Percentiles rank a stretch among this genome's conserved stretches.
phyloP scores from a whole-genome alignment of 2,113 vertebrate species.

The Amia ocellicauda region DNA sequence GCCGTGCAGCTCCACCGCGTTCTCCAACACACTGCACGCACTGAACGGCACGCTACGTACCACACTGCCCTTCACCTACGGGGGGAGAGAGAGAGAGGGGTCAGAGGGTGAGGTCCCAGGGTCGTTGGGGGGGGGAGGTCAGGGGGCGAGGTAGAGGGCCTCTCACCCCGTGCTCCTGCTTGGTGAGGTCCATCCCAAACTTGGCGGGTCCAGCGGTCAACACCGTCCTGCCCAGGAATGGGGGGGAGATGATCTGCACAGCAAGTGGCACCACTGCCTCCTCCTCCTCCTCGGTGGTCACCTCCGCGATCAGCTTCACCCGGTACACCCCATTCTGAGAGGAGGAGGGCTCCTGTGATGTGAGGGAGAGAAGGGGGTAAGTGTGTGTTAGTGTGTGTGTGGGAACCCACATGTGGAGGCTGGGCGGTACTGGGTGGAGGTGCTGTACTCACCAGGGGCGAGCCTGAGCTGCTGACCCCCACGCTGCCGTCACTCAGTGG shows the following conservation, averaged over 20 bases:
- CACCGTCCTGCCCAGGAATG: conserved; percentile 64
- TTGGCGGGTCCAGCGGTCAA: conserved; percentile 71
- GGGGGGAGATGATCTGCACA: conserved; percentile 73
- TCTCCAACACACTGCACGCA: conserved; percentile 62
- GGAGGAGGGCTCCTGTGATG: conserved; percentile 16
- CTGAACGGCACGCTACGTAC: conserved; percentile 61
- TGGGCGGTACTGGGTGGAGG: not conserved
- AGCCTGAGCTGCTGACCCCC: conserved; percentile 21
- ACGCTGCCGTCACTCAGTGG: conserved; percentile 50
- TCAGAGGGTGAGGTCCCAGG: too few species aligned
- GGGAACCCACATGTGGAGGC: too few species aligned
- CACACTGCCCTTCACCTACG: conserved; percentile 67
- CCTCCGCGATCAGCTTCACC: conserved; percentile 68
- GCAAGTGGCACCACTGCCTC: conserved; percentile 59
- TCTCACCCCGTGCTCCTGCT: conserved; percentile 69
- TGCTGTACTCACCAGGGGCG: not conserved
- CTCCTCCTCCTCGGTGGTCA: conserved; percentile 53
- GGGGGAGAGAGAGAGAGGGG: too few species aligned
- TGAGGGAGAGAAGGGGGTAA: not conserved
- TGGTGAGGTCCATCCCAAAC: conserved; percentile 73
- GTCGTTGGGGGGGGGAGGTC: too few species aligned
- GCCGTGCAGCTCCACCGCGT: conserved; percentile 50
- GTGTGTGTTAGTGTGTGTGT: too few species aligned
- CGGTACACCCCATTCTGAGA: conserved; percentile 61
- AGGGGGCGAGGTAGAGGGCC: not conserved